Conservation (phyloP, 2,888 invertebrate species). For the Tridacna gigas region DNA sequence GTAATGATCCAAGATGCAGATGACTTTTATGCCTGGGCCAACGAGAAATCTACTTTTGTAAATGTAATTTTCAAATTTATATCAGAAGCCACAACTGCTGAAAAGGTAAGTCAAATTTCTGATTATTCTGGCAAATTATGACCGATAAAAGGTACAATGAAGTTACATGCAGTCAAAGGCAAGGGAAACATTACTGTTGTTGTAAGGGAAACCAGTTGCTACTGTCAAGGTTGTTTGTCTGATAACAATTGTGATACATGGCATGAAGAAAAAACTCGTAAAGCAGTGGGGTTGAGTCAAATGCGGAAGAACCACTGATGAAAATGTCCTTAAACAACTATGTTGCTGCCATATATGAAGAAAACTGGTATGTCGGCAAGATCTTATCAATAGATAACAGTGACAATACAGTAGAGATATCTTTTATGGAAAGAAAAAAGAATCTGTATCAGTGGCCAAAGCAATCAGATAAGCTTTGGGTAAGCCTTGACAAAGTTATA, state of each 20-base stretch:
- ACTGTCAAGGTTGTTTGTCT: constrained; percentile 26
- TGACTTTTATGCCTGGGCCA: constrained; percentile 31
- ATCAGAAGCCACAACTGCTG: neutral
- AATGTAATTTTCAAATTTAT: constrained; percentile 9
- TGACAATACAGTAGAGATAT: constrained; percentile 13
- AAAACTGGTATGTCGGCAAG: constrained; percentile 22
- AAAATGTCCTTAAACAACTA: constrained; percentile 1
- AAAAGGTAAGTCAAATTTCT: constrained; percentile 10
- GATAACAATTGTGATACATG: constrained; percentile 23
- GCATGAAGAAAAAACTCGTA: neutral
- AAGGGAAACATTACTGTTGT: neutral
- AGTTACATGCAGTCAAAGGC: constrained; percentile 16
- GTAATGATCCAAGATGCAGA: constrained; percentile 32
- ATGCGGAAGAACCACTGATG: neutral
- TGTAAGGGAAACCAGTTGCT: constrained; percentile 28
- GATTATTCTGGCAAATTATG: neutral
- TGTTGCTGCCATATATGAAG: constrained; percentile 25
- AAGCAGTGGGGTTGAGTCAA: neutral
- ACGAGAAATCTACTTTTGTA: constrained; percentile 3
- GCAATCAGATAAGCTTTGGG: constrained; percentile 22
- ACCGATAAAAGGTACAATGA: constrained; percentile 23
- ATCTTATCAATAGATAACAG: neutral
- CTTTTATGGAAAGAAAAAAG: constrained; percentile 36
- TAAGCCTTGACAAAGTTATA: neutral
- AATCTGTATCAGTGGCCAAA: constrained; percentile 33